These are phyloP conservation scores for Dicrostonyx torquatus DNA, from an alignment of 2,797 vertebrate species.

Conservation along the genomic window DNA sequence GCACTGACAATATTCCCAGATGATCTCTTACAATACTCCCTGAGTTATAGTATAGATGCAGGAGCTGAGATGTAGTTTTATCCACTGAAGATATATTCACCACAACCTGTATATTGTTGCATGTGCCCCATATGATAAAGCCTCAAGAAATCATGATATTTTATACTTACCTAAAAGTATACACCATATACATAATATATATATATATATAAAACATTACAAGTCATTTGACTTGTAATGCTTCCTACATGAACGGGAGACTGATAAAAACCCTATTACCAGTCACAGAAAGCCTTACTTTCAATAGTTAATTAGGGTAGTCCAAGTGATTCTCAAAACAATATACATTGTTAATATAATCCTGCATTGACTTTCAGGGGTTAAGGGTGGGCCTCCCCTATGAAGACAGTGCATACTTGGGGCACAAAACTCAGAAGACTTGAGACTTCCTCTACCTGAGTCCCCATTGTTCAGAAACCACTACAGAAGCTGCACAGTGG, in stretches of 20 bases:
- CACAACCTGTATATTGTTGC: neutral
- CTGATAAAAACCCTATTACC: neutral
- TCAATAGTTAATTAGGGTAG: neutral
- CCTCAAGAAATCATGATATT: neutral
- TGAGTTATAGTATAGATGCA: neutral
- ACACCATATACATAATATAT: neutral
- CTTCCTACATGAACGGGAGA: neutral
- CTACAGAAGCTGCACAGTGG: neutral
- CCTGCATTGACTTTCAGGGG: neutral
- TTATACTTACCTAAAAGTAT: neutral
- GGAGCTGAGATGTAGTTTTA: neutral
- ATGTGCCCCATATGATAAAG: neutral
- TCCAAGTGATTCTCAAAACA: neutral
- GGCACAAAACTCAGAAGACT: neutral
- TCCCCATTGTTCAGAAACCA: neutral
- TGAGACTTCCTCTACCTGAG: neutral
- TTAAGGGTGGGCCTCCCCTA: no score
- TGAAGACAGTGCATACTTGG: neutral
- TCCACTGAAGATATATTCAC: neutral
- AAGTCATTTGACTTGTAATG: neutral
- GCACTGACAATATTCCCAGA: neutral
- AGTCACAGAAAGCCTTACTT: neutral
- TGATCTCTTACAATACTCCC: neutral
- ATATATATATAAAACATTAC: no score
- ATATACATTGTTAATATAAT: neutral